Percentiles rank a stretch among this genome's conserved stretches.
Conservation (phyloP, 2,888 invertebrate species). For the Nesidiocoris tenuis region DNA sequence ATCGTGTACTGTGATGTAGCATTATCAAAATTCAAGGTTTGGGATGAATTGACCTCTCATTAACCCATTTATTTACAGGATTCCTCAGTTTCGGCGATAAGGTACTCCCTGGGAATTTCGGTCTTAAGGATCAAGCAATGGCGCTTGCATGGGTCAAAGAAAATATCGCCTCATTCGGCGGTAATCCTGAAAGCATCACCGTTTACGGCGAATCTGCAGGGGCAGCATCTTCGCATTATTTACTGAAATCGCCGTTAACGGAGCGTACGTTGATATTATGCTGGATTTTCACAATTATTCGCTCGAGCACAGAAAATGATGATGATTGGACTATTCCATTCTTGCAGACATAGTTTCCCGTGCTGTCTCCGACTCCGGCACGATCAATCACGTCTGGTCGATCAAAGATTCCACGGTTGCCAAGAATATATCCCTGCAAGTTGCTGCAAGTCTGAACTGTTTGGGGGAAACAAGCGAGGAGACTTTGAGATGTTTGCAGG, state of each 20-base stretch:
- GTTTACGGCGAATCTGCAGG: conserved; percentile 27
- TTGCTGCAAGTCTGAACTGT: background rate
- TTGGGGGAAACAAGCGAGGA: background rate
- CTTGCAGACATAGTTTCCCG: conserved; percentile 2
- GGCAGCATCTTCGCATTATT: conserved; percentile 3
- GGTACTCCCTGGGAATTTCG: conserved; percentile 25
- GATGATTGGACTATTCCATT: too few species aligned
- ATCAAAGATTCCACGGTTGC: background rate
- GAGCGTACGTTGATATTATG: background rate
- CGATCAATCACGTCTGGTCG: background rate
- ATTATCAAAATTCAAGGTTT: too few species aligned
- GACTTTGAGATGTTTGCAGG: conserved; percentile 8
- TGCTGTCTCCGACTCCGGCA: conserved; percentile 10
- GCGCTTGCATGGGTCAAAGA: conserved; percentile 18
- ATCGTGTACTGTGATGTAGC: too few species aligned
- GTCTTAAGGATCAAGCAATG: conserved; percentile 29
- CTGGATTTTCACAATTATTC: background rate
- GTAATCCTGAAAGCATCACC: conserved; percentile 4
- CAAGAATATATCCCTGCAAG: background rate
- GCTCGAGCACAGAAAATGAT: too few species aligned
- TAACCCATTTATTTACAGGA: background rate
- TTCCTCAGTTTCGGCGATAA: background rate
- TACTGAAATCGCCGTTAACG: conserved; percentile 11
- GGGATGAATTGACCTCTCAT: too few species aligned
- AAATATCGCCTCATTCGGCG: too few species aligned